Percentiles rank a stretch among this genome's conserved stretches.
Conservation (phyloP, 2,888 invertebrate species). For the Norana najaformis region DNA sequence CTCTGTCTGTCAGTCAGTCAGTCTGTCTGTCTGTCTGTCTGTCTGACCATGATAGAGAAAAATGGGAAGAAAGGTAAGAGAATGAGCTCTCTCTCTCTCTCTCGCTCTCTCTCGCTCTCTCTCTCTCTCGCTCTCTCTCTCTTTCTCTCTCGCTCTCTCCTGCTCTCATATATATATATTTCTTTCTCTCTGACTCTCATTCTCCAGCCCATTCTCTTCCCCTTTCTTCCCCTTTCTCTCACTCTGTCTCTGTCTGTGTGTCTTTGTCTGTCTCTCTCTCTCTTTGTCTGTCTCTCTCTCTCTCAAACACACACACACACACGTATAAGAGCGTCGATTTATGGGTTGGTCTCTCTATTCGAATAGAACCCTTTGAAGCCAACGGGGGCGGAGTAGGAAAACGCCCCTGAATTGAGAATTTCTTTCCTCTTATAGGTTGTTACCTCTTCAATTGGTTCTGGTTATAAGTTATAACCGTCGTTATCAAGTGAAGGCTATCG, state of each 20-base stretch:
- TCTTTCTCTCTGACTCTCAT: too few relatives aligned
- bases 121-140: neutral
- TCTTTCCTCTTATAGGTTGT: neutral
- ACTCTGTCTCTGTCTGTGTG: neutral
- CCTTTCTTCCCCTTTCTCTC: neutral
- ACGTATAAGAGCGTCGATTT: neutral
- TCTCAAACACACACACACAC: neutral
- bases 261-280: neutral
- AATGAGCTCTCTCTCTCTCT: neutral
- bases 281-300: too few relatives aligned
- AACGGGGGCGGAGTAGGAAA: neutral
- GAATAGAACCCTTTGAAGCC: neutral
- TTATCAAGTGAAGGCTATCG: neutral
- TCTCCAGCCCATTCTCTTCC: neutral
- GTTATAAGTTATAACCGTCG: neutral
- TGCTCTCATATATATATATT: too few relatives aligned
- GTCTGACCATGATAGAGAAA: too few relatives aligned
- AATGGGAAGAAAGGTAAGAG: too few relatives aligned
- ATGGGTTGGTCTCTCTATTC: neutral
- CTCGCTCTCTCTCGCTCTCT: slow-evolving; percentile 16
- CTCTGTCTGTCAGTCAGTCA: neutral
- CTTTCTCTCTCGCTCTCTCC: too few relatives aligned
- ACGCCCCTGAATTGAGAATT: neutral
- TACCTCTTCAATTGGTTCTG: neutral
- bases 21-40: neutral